phyloP scores from a whole-genome alignment of 2,888 invertebrate species.

The Euzophera pinguis region DNA sequence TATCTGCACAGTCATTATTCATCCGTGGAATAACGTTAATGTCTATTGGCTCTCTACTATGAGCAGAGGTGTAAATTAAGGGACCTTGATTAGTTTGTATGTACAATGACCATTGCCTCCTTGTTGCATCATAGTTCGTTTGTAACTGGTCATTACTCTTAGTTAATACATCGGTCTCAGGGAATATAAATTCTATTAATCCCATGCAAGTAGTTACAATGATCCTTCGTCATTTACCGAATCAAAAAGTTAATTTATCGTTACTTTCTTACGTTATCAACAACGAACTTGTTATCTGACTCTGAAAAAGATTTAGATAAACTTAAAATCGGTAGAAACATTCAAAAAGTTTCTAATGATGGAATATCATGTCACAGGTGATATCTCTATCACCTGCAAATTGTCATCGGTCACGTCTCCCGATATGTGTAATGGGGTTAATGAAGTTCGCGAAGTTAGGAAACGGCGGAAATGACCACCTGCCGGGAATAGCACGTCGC shows the following conservation, averaged over 20 bases:
- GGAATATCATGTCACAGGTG: neutral
- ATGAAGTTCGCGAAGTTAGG: conserved; percentile 68
- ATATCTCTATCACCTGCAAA: conserved; percentile 1
- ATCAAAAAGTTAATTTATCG: neutral
- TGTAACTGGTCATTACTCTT: neutral
- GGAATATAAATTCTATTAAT: too few species aligned
- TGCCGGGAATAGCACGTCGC: conserved; percentile 77
- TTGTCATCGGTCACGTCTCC: neutral
- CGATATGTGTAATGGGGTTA: conserved; percentile 49
- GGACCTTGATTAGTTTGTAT: conserved; percentile 7
- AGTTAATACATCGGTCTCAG: neutral
- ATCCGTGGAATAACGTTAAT: neutral
- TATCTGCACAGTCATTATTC: too few species aligned
- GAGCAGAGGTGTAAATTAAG: neutral
- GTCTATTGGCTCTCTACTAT: too few species aligned
- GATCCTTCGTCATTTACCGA: neutral
- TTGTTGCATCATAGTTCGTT: neutral
- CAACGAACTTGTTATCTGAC: too few species aligned
- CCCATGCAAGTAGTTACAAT: too few species aligned
- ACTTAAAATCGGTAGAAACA: neutral
- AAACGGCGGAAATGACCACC: conserved; percentile 75
- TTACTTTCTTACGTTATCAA: too few species aligned
- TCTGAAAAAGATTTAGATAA: too few species aligned
- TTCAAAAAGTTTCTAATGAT: neutral
- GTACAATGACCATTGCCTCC: neutral